Base-by-base conservation (phyloP, 2,113 vertebrate species). In the Halichoeres trimaculatus region DNA sequence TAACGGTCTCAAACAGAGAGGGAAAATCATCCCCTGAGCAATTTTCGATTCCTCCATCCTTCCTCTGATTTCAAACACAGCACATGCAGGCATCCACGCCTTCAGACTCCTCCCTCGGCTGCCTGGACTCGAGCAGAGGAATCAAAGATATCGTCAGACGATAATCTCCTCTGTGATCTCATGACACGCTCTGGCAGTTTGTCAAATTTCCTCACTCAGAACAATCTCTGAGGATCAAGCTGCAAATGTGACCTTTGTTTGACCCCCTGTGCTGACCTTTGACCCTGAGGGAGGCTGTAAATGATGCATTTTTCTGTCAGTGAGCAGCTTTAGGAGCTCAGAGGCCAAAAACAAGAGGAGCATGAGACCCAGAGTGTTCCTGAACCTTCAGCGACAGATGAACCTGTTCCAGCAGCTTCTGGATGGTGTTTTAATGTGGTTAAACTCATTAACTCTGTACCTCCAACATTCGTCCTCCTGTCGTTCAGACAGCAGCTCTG, bases 221-320 rank as follows among this genome's bases (percentile, higher is more conserved):
- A 48, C 36, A 61, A 30, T 73, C 62, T 54, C 62, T 51, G 20
- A 55, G 3, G 4, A 43, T 59, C 22, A 7, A 14, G 53, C 59
- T 36, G 36, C 10, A 38, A 26, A 48, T 8, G 1, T 63, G 62
- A 78, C 77, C 73, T 50, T 30, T 26, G 58, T 47, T 34, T 78
- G 72, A 88, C 74, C 74, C 74, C 54, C 26, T 57, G 47, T 19
- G 35, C 24, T 85, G 45, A 86, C 40, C 80, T 85, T 60, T 77
- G 84, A 87, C 84, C 74, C 62, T 45, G 4, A 8, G 85, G 81
- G 77, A 86, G 82, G 86, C 68, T 62, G 66, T 76, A 72, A 85
- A 88, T 34, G 22, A 47, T 72, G 23, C 45, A 20, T 72, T 56
- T 41, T 68, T 30, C 38, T 65, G 72, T 78, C 57, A 70, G 43